These are phyloP conservation scores for Montipora efflorescens DNA, from an alignment of 64 coral and sea anemone species.

Conservation along the genomic window DNA sequence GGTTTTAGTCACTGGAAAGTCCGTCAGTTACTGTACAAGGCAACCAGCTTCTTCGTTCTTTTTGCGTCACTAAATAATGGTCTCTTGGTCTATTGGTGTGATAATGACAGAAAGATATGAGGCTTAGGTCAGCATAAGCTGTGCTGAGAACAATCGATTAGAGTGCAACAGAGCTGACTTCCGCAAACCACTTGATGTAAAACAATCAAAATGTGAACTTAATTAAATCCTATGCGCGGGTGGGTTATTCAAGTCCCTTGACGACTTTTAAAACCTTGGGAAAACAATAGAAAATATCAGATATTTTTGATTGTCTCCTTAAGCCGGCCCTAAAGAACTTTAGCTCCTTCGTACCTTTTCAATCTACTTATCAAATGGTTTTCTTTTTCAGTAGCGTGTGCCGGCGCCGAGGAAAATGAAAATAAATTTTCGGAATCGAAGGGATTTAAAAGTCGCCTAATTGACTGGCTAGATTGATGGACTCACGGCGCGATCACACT, in stretches of 20 bases:
- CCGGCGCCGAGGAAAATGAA: slow-evolving; percentile 16
- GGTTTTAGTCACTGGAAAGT: not conserved
- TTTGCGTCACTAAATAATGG: not conserved
- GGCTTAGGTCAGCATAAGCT: slow-evolving; percentile 2
- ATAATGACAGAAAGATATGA: slow-evolving; percentile 48
- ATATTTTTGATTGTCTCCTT: slow-evolving; percentile 50
- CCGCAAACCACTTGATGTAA: slow-evolving; percentile 7
- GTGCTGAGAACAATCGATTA: slow-evolving; percentile 19
- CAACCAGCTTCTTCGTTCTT: not conserved
- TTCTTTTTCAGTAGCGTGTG: slow-evolving; percentile 17
- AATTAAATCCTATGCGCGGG: slow-evolving; percentile 10
- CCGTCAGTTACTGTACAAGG: not conserved
- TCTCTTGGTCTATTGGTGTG: not conserved
- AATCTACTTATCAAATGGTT: slow-evolving; percentile 48
- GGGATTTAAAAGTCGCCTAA: slow-evolving; percentile 48
- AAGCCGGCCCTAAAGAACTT: slow-evolving; percentile 28
- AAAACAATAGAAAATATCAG: slow-evolving; percentile 50
- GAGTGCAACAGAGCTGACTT: not conserved
- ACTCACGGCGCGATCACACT: slow-evolving; percentile 16
- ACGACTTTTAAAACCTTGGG: not conserved
- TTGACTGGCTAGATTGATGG: slow-evolving; percentile 33
- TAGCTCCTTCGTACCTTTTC: slow-evolving; percentile 7
- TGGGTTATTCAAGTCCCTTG: slow-evolving; percentile 6
- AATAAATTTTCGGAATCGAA: slow-evolving; percentile 27
- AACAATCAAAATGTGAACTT: not conserved